A percentile compares a stretch with the other conserved stretches of the same genome.
These are phyloP conservation scores for Perizoma affinitatum DNA, from an alignment of 2,888 invertebrate species.

Conservation along the genomic window DNA sequence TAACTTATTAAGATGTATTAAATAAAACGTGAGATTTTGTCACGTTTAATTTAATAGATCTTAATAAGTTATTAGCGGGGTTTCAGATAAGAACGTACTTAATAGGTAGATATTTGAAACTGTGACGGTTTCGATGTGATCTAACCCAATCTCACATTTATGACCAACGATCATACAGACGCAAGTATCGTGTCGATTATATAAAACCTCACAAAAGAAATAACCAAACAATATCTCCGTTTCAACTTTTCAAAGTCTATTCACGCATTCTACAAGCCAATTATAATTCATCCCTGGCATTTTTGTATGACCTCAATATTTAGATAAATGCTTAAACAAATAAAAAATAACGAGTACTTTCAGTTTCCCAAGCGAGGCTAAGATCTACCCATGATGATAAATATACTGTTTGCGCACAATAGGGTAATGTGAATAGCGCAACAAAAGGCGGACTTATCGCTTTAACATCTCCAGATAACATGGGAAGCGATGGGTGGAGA, in stretches of 20 bases:
- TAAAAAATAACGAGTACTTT: conserved; percentile 12
- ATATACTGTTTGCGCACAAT: conserved; percentile 35
- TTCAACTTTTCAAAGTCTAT: conserved; percentile 5
- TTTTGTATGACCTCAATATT: conserved; percentile 16
- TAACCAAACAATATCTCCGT: no score
- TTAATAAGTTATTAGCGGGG: no score
- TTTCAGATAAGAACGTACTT: no score
- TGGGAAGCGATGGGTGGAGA: conserved; percentile 17
- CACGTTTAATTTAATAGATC: no score
- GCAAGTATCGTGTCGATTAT: no score
- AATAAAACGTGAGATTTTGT: no score
- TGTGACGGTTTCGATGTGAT: no score
- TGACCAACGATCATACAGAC: no score
- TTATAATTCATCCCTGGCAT: conserved; percentile 14
- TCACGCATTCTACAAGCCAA: conserved; percentile 7
- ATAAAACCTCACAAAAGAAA: no score
- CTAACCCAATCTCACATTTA: no score
- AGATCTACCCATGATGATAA: conserved; percentile 37
- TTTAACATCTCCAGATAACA: conserved; percentile 34
- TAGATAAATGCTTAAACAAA: conserved; percentile 20
- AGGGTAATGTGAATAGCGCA: conserved; percentile 32
- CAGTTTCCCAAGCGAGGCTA: conserved; percentile 19
- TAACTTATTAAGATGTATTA: no score
- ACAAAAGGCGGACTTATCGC: conserved; percentile 42
- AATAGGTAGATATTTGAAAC: no score